Percentiles rank a stretch among this genome's conserved stretches.
Evolutionary conservation across 2,113 vertebrate species (phyloP).

Genomic region (Urocynchramus pylzowi): DNA sequence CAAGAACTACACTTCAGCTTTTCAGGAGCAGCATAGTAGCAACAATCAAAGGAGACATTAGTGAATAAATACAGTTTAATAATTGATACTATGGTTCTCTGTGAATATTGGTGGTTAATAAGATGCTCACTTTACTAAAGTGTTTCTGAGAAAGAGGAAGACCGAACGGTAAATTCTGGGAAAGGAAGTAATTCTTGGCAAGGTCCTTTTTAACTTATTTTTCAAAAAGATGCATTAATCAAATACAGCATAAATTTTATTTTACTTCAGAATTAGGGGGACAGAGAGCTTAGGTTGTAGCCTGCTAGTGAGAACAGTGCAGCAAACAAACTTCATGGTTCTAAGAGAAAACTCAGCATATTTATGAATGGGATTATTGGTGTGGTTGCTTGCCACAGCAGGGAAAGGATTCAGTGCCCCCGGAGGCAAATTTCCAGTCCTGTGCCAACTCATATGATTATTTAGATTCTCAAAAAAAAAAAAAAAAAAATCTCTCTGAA

Average conservation of each 20-base stretch:
- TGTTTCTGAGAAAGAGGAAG: constrained; percentile 31
- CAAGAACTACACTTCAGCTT: not conserved
- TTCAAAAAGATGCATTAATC: not conserved
- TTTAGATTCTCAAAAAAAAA: not conserved
- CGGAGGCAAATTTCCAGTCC: constrained; percentile 20
- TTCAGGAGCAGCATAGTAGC: not conserved
- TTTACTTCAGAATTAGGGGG: not conserved
- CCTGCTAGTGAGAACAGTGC: not conserved
- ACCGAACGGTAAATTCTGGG: not conserved
- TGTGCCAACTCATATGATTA: constrained; percentile 17
- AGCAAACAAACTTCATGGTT: not conserved
- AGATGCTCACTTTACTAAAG: not conserved
- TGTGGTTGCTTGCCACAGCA: constrained; percentile 13
- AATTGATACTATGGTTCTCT: not conserved
- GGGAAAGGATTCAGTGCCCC: constrained; percentile 32
- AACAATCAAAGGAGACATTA: not conserved
- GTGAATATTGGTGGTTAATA: not conserved
- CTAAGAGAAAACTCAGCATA: not conserved
- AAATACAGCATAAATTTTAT: not conserved
- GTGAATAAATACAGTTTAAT: not conserved
- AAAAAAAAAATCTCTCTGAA: not conserved
- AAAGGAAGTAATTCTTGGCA: not conserved
- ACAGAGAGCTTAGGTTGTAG: not conserved
- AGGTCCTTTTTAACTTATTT: not conserved
- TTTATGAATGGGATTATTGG: constrained; percentile 47